These are phyloP conservation scores for Acronicta psi DNA, from an alignment of 2,888 invertebrate genomes.

Conservation along the genomic window DNA sequence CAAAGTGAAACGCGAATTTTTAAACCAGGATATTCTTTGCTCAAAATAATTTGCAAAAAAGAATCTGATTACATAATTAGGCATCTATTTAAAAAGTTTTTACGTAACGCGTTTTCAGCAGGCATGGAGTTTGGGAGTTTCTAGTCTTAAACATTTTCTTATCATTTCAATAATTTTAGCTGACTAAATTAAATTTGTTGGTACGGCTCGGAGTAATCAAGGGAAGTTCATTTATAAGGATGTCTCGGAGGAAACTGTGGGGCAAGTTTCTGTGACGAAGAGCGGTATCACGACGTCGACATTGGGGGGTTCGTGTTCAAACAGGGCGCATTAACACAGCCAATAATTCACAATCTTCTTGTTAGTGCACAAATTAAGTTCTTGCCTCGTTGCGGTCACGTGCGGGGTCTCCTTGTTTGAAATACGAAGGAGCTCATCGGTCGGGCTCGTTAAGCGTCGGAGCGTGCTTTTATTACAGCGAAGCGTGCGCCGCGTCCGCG, in stretches of 20 bases:
- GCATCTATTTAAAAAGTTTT: conserved; percentile 45
- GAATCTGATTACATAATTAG: conserved; percentile 51
- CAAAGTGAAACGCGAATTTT: conserved; percentile 62
- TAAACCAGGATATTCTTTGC: conserved; percentile 54
- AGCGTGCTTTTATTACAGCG: conserved; percentile 88
- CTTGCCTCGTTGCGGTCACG: conserved; percentile 82
- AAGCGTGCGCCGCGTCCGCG: conserved; percentile 81
- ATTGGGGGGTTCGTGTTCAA: conserved; percentile 42
- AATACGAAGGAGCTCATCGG: conserved; percentile 88
- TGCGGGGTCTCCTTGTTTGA: conserved; percentile 83
- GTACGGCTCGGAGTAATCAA: conserved; percentile 34
- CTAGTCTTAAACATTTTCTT: conserved; percentile 27
- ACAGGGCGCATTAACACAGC: conserved; percentile 62
- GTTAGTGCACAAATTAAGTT: conserved; percentile 79
- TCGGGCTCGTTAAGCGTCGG: conserved; percentile 86
- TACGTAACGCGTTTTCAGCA: conserved; percentile 28
- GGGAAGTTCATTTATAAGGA: conserved; percentile 33
- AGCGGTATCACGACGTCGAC: conserved; percentile 34
- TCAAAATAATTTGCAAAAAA: conserved; percentile 49
- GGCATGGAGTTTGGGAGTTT: conserved; percentile 21
- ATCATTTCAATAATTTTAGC: conserved; percentile 26
- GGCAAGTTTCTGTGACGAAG: conserved; percentile 40
- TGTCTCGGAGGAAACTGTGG: conserved; percentile 13
- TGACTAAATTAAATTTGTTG: conserved; percentile 35
- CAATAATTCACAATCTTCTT: conserved; percentile 82